Percentiles rank a stretch among this genome's conserved stretches.
These are phyloP conservation scores for Gyrodactylus bullatarudis DNA, from an alignment of 1,140 invertebrate genomes.

Conservation along the genomic window DNA sequence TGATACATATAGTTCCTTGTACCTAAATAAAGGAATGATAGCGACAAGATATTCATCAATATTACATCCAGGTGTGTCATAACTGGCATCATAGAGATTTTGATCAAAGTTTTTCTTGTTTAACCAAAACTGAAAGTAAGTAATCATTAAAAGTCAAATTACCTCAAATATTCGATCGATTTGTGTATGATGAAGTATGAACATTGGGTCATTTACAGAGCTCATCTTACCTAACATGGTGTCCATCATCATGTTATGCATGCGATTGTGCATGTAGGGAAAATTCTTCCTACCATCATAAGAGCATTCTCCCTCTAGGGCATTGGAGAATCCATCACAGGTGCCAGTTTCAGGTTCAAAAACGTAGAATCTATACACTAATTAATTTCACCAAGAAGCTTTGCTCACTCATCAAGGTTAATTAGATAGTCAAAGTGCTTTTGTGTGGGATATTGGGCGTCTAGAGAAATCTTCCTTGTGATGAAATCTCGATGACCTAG, in stretches of 20 bases:
- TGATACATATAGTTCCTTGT: too few relatives aligned
- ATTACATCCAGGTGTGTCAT: neutral
- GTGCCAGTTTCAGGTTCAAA: neutral
- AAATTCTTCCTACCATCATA: too few relatives aligned
- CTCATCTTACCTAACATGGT: neutral
- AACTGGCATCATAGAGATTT: neutral
- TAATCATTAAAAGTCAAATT: too few relatives aligned
- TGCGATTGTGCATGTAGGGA: neutral
- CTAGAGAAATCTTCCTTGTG: neutral
- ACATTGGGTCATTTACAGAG: slow-evolving; percentile 4
- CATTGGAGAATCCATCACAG: neutral
- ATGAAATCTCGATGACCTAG: neutral
- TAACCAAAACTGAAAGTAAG: too few relatives aligned
- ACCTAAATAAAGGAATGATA: too few relatives aligned
- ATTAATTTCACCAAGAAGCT: neutral
- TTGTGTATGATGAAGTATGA: neutral
- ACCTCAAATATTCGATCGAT: slow-evolving; percentile 3
- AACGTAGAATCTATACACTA: neutral
- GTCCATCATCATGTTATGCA: slow-evolving; percentile 1
- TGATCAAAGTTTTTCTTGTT: neutral
- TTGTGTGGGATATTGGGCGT: neutral
- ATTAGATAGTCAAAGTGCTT: neutral
- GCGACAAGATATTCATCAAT: too few relatives aligned
- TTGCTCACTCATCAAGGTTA: neutral
- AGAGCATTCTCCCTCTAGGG: neutral